Percentiles rank a stretch among this genome's conserved stretches.
phyloP scores from a whole-genome alignment of 2,888 invertebrate species.

The Cacoxenus indagator region DNA sequence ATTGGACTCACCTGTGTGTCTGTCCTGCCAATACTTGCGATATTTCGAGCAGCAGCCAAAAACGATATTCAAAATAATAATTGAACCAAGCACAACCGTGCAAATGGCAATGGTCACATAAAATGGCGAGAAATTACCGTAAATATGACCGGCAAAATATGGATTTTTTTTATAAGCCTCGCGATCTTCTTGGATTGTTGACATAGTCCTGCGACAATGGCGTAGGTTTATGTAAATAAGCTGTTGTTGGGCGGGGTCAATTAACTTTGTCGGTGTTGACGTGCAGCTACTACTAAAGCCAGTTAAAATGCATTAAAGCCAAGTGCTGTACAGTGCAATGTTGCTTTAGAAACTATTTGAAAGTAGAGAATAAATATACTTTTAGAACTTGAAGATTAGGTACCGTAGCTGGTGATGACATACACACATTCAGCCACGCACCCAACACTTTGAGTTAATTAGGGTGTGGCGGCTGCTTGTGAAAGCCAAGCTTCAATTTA shows the following conservation, averaged over 20 bases:
- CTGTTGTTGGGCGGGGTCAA: constrained; percentile 35
- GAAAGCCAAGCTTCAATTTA: background rate
- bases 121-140: constrained; percentile 87
- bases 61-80: constrained; percentile 83
- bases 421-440: background rate
- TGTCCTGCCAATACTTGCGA: constrained; percentile 85
- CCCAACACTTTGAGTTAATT: background rate
- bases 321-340: background rate
- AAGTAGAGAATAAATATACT: too few species aligned
- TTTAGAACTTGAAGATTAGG: too few species aligned
- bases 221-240: constrained; percentile 27
- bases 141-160: constrained; percentile 73
- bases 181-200: constrained; percentile 77
- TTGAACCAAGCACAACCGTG: constrained; percentile 78
- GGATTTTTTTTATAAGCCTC: constrained; percentile 76
- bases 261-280: constrained; percentile 29
- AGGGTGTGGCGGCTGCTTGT: constrained; percentile 5
- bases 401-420: too few species aligned
- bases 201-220: constrained; percentile 71
- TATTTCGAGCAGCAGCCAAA: constrained; percentile 87
- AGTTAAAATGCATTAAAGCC: constrained; percentile 29
- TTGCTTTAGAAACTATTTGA: too few species aligned
- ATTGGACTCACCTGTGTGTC: constrained; percentile 76
- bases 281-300: constrained; percentile 28
- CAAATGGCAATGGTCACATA: constrained; percentile 86